phyloP scores from a whole-genome alignment of 1,140 invertebrate species.

The Ceratosolen fusciceps region DNA sequence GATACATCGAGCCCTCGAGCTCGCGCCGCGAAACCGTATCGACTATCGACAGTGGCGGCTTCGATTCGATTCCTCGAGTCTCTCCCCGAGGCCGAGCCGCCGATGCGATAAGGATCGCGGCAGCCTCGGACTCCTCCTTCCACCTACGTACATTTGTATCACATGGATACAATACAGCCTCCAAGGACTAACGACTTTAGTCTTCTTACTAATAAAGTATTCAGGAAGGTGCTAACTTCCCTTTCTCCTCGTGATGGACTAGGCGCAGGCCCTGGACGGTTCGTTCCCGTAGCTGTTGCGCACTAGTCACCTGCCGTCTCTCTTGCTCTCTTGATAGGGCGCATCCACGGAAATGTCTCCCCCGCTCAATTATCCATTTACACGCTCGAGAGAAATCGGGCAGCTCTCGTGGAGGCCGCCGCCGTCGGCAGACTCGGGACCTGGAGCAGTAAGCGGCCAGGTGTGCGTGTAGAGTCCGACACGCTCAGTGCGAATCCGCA shows the following conservation, averaged over 20 bases:
- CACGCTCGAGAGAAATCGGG: constrained; percentile 32
- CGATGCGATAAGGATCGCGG: constrained; percentile 53
- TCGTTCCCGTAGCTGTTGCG: background rate
- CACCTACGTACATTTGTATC: too few species aligned
- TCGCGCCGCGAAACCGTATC: constrained; percentile 6
- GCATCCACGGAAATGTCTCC: constrained; percentile 8
- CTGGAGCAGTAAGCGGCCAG: background rate
- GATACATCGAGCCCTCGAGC: constrained; percentile 50
- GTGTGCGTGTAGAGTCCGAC: background rate
- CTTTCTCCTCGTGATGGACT: too few species aligned
- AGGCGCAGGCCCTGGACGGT: background rate
- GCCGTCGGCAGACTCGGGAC: background rate
- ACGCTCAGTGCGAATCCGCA: background rate
- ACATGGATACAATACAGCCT: too few species aligned
- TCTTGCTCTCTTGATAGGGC: too few species aligned
- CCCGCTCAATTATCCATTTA: constrained; percentile 49
- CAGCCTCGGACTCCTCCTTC: constrained; percentile 48
- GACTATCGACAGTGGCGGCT: background rate
- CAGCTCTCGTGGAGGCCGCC: background rate
- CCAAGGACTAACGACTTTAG: too few species aligned
- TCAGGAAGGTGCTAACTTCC: too few species aligned
- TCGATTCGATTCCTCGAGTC: background rate
- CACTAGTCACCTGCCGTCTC: background rate
- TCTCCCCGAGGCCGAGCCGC: background rate
- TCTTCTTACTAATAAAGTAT: too few species aligned